A percentile compares a stretch with the other conserved stretches of the same genome.
These are phyloP conservation scores for Drosophila acutilabella DNA, from an alignment of 2,888 invertebrate species.

Conservation along the genomic window DNA sequence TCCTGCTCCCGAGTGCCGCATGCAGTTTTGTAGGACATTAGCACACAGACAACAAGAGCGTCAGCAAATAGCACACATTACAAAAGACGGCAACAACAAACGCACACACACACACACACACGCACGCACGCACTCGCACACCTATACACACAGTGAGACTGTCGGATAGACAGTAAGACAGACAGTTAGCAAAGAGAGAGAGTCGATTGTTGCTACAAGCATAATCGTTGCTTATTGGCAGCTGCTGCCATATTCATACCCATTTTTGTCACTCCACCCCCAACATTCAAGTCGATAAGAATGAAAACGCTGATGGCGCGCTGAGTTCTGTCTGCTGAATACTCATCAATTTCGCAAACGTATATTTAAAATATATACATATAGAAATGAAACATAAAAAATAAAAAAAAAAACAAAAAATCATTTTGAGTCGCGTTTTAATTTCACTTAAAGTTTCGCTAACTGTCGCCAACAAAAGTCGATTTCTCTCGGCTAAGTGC, in stretches of 20 bases:
- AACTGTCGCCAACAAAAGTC: slow-evolving; percentile 10
- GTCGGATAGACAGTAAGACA: slow-evolving; percentile 21
- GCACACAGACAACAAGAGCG: slow-evolving; percentile 58
- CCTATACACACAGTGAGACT: slow-evolving; percentile 11
- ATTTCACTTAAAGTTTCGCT: slow-evolving; percentile 16
- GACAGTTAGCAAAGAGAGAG: slow-evolving; percentile 4
- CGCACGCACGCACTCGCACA: neutral
- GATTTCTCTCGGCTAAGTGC: slow-evolving; percentile 9
- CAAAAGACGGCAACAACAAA: slow-evolving; percentile 27
- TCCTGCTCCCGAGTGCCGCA: slow-evolving; percentile 56
- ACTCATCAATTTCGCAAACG: neutral
- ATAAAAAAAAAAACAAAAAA: neutral
- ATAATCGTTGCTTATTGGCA: slow-evolving; percentile 80
- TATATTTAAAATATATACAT: neutral
- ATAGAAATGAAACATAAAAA: no score
- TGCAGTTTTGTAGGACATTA: slow-evolving; percentile 77
- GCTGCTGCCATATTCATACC: slow-evolving; percentile 57
- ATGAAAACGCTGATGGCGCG: slow-evolving; percentile 76
- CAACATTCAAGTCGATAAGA: slow-evolving; percentile 28
- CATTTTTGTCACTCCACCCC: slow-evolving; percentile 15
- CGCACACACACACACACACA: neutral
- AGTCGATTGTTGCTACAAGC: slow-evolving; percentile 77
- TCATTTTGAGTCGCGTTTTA: slow-evolving; percentile 1
- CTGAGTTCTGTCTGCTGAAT: neutral
- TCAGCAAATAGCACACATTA: slow-evolving; percentile 65